Base-by-base conservation (phyloP, 2,888 invertebrate genomes). In the Cinara cedri region DNA sequence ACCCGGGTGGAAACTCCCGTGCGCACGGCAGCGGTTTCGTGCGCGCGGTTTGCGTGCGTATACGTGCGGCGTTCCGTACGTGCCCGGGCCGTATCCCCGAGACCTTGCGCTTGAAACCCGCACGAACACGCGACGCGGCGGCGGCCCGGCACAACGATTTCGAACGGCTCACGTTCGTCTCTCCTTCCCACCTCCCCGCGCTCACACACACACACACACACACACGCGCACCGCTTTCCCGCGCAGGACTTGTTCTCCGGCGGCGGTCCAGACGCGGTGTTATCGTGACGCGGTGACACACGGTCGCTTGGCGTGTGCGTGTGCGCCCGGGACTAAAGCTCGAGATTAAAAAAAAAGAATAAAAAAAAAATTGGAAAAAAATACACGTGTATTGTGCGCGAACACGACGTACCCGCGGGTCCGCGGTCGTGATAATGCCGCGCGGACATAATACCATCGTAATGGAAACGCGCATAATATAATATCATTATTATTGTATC, bases 1-100 rank as follows among this genome's bases (percentile, higher is more conserved):
- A 19, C 46, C 34, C 11, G 26, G 21, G 26, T 34, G 21, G 51
- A 72, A 74, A 74, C 76, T 76, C 34, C 76, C 46, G 76, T 76
- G 76, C 57, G 49, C 76, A 76, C 76, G 76, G 76, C 76, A 76
- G 76, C 68, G 66, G 16, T 76, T 76, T 76, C 68, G 57, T 76
- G 76, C 65, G 19, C 54, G 16, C 54, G 42, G 72, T 60, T 71
- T 26, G 74, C 74, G 51, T 42, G 74, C 21, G 34, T 34, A 4
- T 34, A 34, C 34, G 34, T 34, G 6, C 34, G 3, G n/a, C 34
- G 34, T n/a, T n/a, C 34, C 34, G 34, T 34, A 4, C 34, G 34
- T 34, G 34, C 3, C 34, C 34, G 34, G 34, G 34, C 10, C 3
- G n/a, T 26, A 13, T n/a, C 34, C 19, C 42, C 8, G 19, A 13